Percentiles rank a stretch among this genome's conserved stretches.
Evolutionary conservation across 2,888 invertebrate genomes (phyloP).

Genomic region (Oxyteleia sp.): DNA sequence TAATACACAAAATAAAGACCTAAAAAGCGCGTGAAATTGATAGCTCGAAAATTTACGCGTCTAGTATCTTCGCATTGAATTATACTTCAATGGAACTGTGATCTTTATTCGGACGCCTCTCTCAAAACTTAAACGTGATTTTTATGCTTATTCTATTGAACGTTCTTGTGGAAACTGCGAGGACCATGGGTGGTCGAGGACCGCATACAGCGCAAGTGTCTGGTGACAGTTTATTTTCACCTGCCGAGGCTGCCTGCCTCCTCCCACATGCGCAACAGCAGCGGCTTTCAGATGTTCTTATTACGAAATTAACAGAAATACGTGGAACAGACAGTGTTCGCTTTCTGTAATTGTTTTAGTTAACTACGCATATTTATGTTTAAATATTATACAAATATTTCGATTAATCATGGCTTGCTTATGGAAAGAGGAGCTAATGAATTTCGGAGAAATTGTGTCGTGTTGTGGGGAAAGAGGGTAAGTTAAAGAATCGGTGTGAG

Average conservation of each 20-base stretch:
- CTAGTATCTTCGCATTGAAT: conserved; percentile 30
- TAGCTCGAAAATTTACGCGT: conserved; percentile 50
- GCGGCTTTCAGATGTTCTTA: conserved; percentile 39
- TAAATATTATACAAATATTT: conserved; percentile 40
- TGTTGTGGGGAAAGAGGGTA: no score
- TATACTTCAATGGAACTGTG: conserved; percentile 52
- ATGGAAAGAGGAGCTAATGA: conserved; percentile 3
- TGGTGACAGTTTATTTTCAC: conserved; percentile 83
- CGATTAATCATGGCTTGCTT: conserved; percentile 29
- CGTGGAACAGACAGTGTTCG: conserved; percentile 9
- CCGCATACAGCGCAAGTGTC: conserved; percentile 80
- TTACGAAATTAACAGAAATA: conserved; percentile 49
- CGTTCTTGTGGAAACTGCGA: conserved; percentile 63
- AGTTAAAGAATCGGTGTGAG: no score
- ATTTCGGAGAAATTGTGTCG: background rate
- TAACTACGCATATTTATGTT: conserved; percentile 24
- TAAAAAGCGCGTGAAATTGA: conserved; percentile 36
- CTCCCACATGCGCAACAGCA: conserved; percentile 36
- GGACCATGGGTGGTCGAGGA: conserved; percentile 79
- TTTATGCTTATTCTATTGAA: conserved; percentile 60
- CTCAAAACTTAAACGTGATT: conserved; percentile 63
- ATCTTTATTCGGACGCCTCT: conserved; percentile 50
- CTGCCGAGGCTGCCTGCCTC: conserved; percentile 76
- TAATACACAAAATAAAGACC: conserved; percentile 38
- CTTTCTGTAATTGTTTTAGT: conserved; percentile 37